phyloP scores from a whole-genome alignment of 2,113 vertebrate species.

The Corapipo altera region DNA sequence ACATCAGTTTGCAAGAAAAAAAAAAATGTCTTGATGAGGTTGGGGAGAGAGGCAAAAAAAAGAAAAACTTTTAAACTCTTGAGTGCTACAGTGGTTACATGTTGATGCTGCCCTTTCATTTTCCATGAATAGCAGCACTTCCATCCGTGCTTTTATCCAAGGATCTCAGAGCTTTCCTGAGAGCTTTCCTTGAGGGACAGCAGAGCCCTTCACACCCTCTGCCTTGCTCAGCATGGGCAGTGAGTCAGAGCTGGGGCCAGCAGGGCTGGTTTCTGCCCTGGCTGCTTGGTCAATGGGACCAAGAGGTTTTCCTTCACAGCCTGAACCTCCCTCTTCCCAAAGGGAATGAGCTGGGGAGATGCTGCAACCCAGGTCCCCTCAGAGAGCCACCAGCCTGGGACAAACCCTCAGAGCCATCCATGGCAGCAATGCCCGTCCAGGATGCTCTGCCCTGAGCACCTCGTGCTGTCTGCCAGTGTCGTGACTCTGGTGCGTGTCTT shows the following conservation, averaged over 20 bases:
- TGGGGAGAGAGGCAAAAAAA: background rate
- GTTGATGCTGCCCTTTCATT: background rate
- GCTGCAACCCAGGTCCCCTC: background rate
- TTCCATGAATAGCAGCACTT: background rate
- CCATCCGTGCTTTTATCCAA: background rate
- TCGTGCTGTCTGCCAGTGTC: rapidly evolving
- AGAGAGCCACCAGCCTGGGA: background rate
- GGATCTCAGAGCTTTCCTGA: rapidly evolving
- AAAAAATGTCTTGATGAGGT: background rate
- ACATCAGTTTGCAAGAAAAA: background rate
- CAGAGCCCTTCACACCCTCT: background rate
- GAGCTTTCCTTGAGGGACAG: background rate
- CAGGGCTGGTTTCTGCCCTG: background rate
- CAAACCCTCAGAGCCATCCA: rapidly evolving
- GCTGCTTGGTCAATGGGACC: background rate
- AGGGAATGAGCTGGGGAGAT: background rate
- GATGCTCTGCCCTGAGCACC: background rate
- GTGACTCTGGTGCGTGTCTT: background rate
- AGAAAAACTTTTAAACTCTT: background rate
- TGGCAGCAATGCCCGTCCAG: rapidly evolving
- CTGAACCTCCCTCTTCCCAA: background rate
- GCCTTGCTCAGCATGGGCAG: background rate
- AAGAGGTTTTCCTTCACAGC: background rate
- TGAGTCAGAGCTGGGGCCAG: background rate
- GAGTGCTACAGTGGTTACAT: background rate